Conservation (phyloP, 2,888 invertebrate species). For the Vannuccia rotundouncinata region DNA sequence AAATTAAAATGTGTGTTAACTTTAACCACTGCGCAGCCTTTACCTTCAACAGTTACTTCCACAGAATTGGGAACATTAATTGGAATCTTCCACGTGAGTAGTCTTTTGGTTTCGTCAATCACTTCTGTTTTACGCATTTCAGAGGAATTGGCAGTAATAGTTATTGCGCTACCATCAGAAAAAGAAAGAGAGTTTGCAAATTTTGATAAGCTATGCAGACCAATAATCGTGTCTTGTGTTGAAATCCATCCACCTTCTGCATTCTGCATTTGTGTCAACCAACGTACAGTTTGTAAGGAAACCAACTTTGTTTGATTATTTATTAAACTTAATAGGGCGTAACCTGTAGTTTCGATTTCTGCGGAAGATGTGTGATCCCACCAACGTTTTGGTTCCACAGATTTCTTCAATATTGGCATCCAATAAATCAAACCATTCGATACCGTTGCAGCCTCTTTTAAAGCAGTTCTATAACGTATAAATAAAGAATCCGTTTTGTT, state of each 20-base stretch:
- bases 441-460: too few relatives aligned
- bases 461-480: not conserved
- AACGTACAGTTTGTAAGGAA: not conserved
- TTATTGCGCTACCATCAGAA: too few relatives aligned
- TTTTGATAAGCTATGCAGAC: not conserved
- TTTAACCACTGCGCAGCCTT: not conserved
- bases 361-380: not conserved
- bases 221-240: slow-evolving; percentile 28
- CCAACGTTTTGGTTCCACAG: not conserved
- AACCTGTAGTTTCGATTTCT: slow-evolving; percentile 14
- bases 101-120: not conserved
- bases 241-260: slow-evolving; percentile 16
- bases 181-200: too few relatives aligned
- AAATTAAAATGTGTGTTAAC: not conserved
- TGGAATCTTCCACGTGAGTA: not conserved
- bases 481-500: not conserved
- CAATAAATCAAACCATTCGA: not conserved
- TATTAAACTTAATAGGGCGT: not conserved
- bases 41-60: not conserved
- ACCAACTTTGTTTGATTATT: not conserved
- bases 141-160: not conserved
- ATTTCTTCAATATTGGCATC: not conserved
- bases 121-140: not conserved
- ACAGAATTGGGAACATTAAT: not conserved
- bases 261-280: slow-evolving; percentile 5